phyloP scores from a whole-genome alignment of 1,140 invertebrate species.

The Drosophila kepulauana region DNA sequence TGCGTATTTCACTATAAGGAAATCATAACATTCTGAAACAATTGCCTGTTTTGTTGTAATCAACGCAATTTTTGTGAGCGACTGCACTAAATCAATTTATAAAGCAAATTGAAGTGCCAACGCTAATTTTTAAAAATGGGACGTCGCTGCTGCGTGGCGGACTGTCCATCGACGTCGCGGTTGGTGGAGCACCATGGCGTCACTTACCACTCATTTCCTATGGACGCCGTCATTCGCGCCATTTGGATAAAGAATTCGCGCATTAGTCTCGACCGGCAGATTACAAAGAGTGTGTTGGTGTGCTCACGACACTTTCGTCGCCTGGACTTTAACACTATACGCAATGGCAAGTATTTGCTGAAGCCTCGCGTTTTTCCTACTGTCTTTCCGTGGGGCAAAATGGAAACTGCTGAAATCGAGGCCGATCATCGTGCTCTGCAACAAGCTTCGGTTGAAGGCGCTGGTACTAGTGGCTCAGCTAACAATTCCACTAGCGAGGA shows the following conservation, averaged over 20 bases:
- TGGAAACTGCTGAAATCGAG: conserved; percentile 68
- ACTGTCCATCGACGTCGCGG: conserved; percentile 80
- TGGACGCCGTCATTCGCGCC: conserved; percentile 83
- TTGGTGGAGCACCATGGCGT: conserved; percentile 85
- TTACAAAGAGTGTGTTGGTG: conserved; percentile 87
- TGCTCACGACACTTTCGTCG: conserved; percentile 88
- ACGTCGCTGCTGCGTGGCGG: conserved; percentile 82
- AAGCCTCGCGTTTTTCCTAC: conserved; percentile 85
- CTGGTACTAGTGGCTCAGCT: conserved; percentile 16
- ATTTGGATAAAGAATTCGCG: conserved; percentile 86
- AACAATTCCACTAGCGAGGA: conserved; percentile 57
- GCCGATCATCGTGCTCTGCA: conserved; percentile 72
- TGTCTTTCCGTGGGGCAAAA: conserved; percentile 85
- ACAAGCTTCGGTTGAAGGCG: conserved; percentile 53
- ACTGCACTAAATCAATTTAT: not conserved
- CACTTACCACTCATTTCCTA: conserved; percentile 87
- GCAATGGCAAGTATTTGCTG: conserved; percentile 87
- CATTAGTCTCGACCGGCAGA: conserved; percentile 85
- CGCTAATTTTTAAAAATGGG: conserved; percentile 54
- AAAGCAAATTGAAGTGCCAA: not conserved
- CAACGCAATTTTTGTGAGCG: not conserved
- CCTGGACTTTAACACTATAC: conserved; percentile 88
- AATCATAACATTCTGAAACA: conserved; percentile 14
- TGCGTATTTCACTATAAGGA: not conserved
- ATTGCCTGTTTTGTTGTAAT: conserved; percentile 36